Conservation (phyloP, 2,113 vertebrate species). For the Mastomys coucha region DNA sequence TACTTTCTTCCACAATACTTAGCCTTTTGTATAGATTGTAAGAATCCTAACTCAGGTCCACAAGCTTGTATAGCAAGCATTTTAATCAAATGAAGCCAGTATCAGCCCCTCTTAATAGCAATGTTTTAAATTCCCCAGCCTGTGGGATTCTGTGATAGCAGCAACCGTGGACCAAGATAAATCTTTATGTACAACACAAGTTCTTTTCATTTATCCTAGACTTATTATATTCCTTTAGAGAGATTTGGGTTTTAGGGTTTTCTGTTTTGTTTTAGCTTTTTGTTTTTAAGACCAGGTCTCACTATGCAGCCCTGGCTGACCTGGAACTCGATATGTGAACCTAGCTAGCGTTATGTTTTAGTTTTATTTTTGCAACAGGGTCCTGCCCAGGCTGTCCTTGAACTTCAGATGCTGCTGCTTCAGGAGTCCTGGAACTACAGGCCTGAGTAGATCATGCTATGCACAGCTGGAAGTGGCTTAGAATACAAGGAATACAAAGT, state of each 20-base stretch:
- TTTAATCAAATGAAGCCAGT: neutral
- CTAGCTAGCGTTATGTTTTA: neutral
- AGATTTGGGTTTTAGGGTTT: neutral
- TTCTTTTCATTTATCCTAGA: conserved; percentile 29
- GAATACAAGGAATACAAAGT: neutral
- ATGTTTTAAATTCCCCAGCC: neutral
- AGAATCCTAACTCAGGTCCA: neutral
- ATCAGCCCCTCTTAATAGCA: neutral
- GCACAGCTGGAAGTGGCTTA: neutral
- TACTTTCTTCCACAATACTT: neutral
- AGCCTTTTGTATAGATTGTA: neutral
- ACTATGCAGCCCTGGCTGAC: neutral
- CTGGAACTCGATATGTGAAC: neutral
- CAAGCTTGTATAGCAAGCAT: neutral
- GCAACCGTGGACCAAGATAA: neutral
- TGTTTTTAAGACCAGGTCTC: neutral
- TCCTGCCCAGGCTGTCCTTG: neutral
- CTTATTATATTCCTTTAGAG: conserved; percentile 30
- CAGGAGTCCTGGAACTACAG: neutral
- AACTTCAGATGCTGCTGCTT: neutral
- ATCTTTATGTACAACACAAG: neutral
- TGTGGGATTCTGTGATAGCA: neutral
- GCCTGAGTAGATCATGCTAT: neutral
- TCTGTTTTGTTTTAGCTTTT: neutral
- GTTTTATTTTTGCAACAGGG: neutral